Conservation (phyloP, 2,113 vertebrate species). For the Platanista minor region DNA sequence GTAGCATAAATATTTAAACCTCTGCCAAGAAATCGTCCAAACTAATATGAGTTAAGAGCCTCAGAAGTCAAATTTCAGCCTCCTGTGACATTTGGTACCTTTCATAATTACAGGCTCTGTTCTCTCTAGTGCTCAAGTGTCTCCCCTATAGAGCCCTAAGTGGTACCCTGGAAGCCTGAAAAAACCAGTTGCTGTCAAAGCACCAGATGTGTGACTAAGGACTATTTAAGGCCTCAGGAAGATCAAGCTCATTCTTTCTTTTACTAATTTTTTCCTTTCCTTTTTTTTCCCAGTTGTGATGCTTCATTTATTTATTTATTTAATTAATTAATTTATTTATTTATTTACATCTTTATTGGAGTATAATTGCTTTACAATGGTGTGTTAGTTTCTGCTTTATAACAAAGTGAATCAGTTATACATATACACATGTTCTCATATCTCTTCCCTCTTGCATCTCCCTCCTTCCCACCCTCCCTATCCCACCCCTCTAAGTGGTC, state of each 20-base stretch:
- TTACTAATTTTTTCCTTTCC: background rate
- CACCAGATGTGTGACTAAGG: background rate
- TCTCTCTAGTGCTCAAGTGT: background rate
- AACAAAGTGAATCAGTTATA: too few relatives aligned
- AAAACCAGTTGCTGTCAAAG: background rate
- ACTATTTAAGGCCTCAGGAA: background rate
- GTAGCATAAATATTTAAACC: background rate
- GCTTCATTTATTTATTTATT: background rate
- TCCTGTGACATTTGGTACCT: constrained; percentile 9
- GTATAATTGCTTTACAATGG: too few relatives aligned
- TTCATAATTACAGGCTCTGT: constrained; percentile 35
- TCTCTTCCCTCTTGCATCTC: too few relatives aligned
- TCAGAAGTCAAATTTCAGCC: background rate
- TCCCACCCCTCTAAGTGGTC: too few relatives aligned
- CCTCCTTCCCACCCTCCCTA: too few relatives aligned
- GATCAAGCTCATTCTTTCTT: background rate
- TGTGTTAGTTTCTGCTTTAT: too few relatives aligned
- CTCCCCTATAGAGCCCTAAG: background rate
- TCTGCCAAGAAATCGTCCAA: constrained; percentile 17
- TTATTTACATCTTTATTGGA: too few relatives aligned
- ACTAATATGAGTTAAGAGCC: background rate
- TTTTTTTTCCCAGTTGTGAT: background rate
- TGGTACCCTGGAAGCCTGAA: background rate
- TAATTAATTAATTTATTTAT: too few relatives aligned
- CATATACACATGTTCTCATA: too few relatives aligned